Conservation (phyloP, 1,140 invertebrate species). For the Brevipalpus yothersi region DNA sequence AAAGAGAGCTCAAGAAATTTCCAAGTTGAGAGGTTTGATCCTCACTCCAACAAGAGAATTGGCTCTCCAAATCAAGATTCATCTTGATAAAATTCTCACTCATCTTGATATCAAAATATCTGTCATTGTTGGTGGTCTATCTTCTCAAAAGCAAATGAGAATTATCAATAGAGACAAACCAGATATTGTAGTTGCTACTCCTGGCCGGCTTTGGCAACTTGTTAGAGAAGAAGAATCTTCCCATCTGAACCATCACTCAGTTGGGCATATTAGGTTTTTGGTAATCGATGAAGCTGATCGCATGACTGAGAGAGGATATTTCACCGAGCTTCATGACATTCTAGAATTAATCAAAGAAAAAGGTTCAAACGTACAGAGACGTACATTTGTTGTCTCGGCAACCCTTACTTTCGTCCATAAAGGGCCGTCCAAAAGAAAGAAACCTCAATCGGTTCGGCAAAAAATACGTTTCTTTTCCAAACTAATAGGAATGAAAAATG, state of each 20-base stretch:
- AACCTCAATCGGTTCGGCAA: conserved; percentile 6
- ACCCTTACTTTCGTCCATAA: conserved; percentile 76
- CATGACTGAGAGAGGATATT: conserved; percentile 91
- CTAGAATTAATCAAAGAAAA: conserved; percentile 30
- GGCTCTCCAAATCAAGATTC: conserved; percentile 72
- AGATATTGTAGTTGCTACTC: conserved; percentile 83
- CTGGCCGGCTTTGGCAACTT: conserved; percentile 82
- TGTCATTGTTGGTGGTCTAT: conserved; percentile 65
- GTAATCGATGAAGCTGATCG: conserved; percentile 96
- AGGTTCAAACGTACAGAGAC: conserved; percentile 25
- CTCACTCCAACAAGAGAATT: conserved; percentile 84
- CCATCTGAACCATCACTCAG: neutral
- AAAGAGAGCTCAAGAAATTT: conserved; percentile 16
- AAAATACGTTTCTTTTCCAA: conserved; percentile 23
- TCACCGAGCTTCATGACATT: conserved; percentile 63
- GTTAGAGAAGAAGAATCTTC: conserved; percentile 30
- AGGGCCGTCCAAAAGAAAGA: conserved; percentile 29
- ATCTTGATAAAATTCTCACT: conserved; percentile 50
- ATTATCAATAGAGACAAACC: conserved; percentile 45
- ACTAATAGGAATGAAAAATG: conserved; percentile 44
- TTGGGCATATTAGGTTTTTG: conserved; percentile 35
- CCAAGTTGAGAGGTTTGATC: conserved; percentile 35
- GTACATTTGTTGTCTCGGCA: conserved; percentile 93
- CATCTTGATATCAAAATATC: conserved; percentile 50
- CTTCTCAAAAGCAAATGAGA: conserved; percentile 67